phyloP scores from a whole-genome alignment of 2,797 vertebrate genomes.

The Champsocephalus gunnari region DNA sequence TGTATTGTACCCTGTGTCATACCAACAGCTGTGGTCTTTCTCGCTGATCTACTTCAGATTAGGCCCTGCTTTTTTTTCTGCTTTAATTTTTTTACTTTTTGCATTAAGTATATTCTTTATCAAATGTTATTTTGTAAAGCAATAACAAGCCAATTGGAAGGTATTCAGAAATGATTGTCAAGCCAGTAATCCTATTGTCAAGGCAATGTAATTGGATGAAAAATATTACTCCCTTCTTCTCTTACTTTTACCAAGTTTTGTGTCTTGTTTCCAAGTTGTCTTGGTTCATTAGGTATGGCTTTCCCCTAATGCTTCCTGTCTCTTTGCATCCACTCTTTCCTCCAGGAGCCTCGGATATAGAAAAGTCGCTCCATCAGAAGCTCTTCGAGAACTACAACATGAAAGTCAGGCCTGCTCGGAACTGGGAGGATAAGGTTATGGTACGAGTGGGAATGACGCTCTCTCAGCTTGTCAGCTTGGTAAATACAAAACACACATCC shows the following conservation, averaged over 20 bases:
- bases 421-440: conserved; percentile 85
- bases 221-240: not conserved
- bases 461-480: conserved; percentile 87
- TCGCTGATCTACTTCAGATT: not conserved
- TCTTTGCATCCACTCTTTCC: not conserved
- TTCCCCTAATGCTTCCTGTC: not conserved
- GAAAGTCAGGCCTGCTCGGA: conserved; percentile 85
- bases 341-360: conserved; percentile 80
- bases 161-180: not conserved
- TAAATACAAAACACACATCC: conserved; percentile 43
- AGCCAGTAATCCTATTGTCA: not conserved
- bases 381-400: conserved; percentile 85
- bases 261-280: not conserved
- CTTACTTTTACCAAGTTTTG: not conserved
- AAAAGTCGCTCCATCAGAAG: conserved; percentile 76
- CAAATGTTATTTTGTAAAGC: not conserved
- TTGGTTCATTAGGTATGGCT: not conserved
- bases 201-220: not conserved
- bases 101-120: not conserved
- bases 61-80: not conserved
- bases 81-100: not conserved
- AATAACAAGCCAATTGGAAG: not conserved
- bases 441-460: conserved; percentile 88
- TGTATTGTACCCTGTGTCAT: not conserved
- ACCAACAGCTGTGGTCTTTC: not conserved